These are phyloP conservation scores for Zelleria hepariella DNA, from an alignment of 2,888 invertebrate genomes.

Conservation along the genomic window DNA sequence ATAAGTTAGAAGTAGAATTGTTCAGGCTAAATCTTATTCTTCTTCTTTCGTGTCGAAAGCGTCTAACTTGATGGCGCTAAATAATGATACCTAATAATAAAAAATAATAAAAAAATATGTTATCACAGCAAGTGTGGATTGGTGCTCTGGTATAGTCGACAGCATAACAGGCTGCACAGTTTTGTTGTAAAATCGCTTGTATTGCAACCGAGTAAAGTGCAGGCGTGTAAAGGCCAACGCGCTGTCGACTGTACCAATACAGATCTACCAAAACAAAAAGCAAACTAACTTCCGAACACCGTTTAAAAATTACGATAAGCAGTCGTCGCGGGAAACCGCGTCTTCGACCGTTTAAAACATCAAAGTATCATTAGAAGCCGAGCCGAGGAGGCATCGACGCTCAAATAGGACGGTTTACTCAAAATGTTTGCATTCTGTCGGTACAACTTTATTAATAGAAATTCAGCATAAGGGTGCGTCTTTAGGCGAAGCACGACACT, in stretches of 20 bases:
- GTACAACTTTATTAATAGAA: slow-evolving; percentile 5
- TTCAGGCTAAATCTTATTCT: not conserved
- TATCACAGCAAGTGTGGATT: too few species aligned
- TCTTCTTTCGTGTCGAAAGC: too few species aligned
- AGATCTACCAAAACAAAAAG: too few species aligned
- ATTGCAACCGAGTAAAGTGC: not conserved
- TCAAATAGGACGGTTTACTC: slow-evolving; percentile 10
- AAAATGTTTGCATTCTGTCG: slow-evolving; percentile 8
- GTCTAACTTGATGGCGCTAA: too few species aligned
- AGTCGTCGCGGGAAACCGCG: not conserved
- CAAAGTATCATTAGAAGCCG: slow-evolving; percentile 29
- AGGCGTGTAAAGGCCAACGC: not conserved
- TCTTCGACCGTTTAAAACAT: slow-evolving; percentile 12
- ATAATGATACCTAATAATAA: too few species aligned
- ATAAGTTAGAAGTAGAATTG: not conserved
- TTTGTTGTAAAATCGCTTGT: too few species aligned
- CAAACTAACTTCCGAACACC: not conserved
- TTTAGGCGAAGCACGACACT: too few species aligned
- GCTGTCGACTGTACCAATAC: not conserved
- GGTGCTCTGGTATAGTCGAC: too few species aligned
- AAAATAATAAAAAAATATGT: too few species aligned
- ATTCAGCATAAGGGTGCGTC: not conserved
- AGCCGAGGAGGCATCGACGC: slow-evolving; percentile 6
- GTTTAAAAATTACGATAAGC: not conserved
- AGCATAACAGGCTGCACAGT: too few species aligned